phyloP scores from a whole-genome alignment of 2,113 vertebrate species.

The Alectura lathami region DNA sequence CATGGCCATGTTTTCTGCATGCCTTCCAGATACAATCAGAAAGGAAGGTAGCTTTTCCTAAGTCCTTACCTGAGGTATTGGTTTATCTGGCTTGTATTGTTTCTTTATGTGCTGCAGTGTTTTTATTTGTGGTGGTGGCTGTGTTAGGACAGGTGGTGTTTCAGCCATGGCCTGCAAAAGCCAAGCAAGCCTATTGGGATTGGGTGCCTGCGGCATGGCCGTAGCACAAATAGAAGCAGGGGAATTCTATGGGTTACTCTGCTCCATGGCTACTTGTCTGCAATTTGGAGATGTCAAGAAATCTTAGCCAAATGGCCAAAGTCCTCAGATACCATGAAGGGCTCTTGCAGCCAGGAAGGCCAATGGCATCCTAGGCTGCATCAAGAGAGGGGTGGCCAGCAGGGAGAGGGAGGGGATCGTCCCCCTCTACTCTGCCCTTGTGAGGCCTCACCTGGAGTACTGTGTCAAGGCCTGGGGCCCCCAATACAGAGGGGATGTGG shows the following conservation, averaged over 20 bases:
- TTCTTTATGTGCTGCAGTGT: neutral
- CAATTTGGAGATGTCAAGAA: neutral
- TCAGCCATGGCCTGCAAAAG: neutral
- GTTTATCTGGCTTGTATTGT: neutral
- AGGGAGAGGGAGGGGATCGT: no score
- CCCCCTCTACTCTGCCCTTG: no score
- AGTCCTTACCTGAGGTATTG: neutral
- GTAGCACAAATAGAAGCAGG: fast-evolving
- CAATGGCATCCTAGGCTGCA: no score
- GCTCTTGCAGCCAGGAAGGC: no score
- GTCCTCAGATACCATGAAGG: neutral
- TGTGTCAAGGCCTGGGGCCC: no score
- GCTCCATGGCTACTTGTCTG: neutral
- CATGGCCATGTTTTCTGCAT: neutral
- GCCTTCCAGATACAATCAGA: neutral
- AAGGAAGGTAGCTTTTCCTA: neutral
- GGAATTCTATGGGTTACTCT: neutral
- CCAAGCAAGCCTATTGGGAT: neutral
- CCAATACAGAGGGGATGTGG: no score
- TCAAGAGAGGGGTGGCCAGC: no score
- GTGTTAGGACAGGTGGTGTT: neutral
- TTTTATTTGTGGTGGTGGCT: neutral
- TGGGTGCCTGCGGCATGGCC: neutral
- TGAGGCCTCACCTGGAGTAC: no score
- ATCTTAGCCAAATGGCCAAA: neutral